Evolutionary conservation across 2,797 vertebrate species (phyloP), one percentile per base, ranked within the genome.

Genomic region (Oryzias dopingdopingensis): DNA sequence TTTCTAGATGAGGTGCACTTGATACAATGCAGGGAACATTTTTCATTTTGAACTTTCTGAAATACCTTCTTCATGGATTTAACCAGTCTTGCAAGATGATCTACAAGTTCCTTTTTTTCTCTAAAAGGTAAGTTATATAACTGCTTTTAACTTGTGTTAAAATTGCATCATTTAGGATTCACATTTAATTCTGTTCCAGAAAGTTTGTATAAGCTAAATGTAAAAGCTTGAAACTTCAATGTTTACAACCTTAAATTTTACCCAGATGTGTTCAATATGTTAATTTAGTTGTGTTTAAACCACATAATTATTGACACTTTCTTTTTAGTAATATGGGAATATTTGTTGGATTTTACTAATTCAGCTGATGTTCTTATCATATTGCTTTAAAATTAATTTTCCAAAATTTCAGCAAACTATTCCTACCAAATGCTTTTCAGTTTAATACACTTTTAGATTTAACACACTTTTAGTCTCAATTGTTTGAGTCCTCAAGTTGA

Each of bases 121-220:
- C 50, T 32, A 46, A 3, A 65, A 86, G 89, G 91, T 92, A 90
- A 90, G 90, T 12, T 20, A 14, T 47, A 1, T 37, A 12, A 37
- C 12, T 37, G 32, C 0, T 37, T 37, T 37, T 37, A 37, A 37
- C 32, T 12, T 37, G 12, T 37, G 32, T 12, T 37, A 37, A 37
- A 37, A 3, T 29, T 29, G 26, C 6, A 5, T 6, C 26, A 29
- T 37, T 10, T 37, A 37, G 10, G 32, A 12, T 3, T 37, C 8
- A 37, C 10, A 37, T 37, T 37, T 37, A 12, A 37, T 37, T 10
- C 32, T 37, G 32, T 37, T 37, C 2, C 10, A 37, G 12, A 37
- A 37, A 13, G 10, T 37, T 37, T 37, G 12, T 12, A 3, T 12
- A 12, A 12, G 10, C 10, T 4, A 12, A 37, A 12, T 37, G 2